These are phyloP conservation scores for Takifugu bimaculatus DNA, from an alignment of 2,113 vertebrate species.

Conservation along the genomic window DNA sequence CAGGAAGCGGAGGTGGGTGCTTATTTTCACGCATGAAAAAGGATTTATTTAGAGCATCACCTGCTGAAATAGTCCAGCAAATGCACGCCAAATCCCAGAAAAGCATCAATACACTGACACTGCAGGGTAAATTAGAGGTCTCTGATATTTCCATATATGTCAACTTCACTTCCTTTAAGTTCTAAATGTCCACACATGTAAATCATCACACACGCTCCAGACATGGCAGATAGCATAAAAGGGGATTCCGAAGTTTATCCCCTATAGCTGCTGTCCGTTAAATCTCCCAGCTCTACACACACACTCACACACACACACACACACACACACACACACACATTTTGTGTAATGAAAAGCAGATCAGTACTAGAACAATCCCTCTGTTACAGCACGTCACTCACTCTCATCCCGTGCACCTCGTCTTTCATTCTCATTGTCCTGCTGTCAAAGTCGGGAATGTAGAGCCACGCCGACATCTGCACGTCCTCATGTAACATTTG, in stretches of 20 bases:
- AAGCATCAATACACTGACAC: no score
- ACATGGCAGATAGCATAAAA: neutral
- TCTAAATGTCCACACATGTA: neutral
- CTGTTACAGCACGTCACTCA: slow-evolving; percentile 72
- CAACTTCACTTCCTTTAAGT: neutral
- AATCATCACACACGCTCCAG: neutral
- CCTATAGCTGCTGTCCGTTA: neutral
- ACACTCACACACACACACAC: neutral
- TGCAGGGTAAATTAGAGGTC: no score
- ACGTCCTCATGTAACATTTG: neutral
- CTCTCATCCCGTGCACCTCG: slow-evolving; percentile 31
- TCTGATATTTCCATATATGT: neutral
- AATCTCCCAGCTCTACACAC: neutral
- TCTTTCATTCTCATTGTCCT: slow-evolving; percentile 29
- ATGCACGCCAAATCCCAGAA: no score
- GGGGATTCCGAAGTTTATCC: neutral
- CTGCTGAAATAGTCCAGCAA: no score
- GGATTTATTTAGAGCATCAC: neutral
- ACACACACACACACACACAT: slow-evolving; percentile 7
- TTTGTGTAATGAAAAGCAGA: slow-evolving; percentile 81
- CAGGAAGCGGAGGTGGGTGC: neutral
- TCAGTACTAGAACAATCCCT: slow-evolving; percentile 74
- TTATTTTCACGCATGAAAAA: neutral
- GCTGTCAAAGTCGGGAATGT: neutral
- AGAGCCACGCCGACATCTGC: no score